Evolutionary conservation across 2,888 invertebrate species (phyloP), one percentile per base, ranked within the genome.

Genomic region (Andrena minutula): DNA sequence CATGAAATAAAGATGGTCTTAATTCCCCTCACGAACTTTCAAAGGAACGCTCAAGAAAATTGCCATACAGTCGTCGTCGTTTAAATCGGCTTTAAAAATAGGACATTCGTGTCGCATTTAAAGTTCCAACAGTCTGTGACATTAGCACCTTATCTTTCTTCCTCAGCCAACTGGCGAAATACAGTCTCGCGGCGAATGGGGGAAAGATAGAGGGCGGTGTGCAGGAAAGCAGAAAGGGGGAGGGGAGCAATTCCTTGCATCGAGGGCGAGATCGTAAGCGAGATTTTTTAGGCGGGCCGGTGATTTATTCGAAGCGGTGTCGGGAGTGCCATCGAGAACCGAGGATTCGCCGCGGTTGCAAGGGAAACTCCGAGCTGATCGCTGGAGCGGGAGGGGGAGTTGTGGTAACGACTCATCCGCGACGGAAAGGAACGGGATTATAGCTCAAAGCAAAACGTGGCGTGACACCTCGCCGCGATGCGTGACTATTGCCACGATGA

Each of bases 61-160:
- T 41, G n/a, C 23, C 16, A 1, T 1, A n/a, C 66, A 68, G 49
- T 30, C 30, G 49, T 20, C 58, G 16, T 58, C 32, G 16, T 6
- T 3, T 8, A 26, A 35, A 49, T 56, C 20, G n/a, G 30, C 8
- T 2, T 23, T 3, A 26, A 35, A 8, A 32, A 35, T 23, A 23
- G 5, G 26, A 2, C 1, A 20, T 49, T 7, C 47, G n/a, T 26
- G 71, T 63, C 47, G n/a, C n/a, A 10, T 23, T 10, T 8, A 2
- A 32, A 70, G 23, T 73, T 28, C 16, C 73, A 72, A 63, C 61
- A 53, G 77, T 51, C 61, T 79, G 87, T 85, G 88, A 91, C 89
- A 90, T 91, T 92, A 91, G 88, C 88, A 86, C 89, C 90, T 91
- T 91, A 90, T 91, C 92, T 90, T 87, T 87, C 86, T 85, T 85